These are phyloP conservation scores for Sesamia inferens DNA, from an alignment of 2,888 invertebrate species.

Conservation along the genomic window DNA sequence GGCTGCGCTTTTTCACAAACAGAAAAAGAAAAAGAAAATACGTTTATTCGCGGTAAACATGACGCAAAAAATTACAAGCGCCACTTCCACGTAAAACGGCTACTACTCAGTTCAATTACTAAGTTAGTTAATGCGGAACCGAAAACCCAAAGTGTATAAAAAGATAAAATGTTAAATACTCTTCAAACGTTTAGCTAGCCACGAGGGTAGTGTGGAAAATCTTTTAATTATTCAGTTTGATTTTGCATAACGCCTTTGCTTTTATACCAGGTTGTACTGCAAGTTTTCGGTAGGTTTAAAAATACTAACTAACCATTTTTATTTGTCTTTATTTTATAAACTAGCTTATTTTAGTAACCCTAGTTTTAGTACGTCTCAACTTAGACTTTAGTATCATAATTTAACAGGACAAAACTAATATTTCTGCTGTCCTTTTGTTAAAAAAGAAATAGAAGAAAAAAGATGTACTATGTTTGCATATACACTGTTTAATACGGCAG, in stretches of 20 bases:
- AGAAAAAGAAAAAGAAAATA: no score
- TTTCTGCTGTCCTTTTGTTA: no score
- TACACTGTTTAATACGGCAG: no score
- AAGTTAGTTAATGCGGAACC: neutral
- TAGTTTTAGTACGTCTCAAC: no score
- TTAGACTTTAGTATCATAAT: no score
- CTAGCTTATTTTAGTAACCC: no score
- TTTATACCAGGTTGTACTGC: neutral
- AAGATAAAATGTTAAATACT: slow-evolving; percentile 12
- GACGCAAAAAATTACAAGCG: no score
- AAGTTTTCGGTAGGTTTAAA: neutral
- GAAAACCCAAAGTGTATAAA: neutral
- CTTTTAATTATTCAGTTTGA: neutral
- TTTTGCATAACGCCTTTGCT: neutral
- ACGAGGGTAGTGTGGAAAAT: neutral
- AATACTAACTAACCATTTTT: neutral
- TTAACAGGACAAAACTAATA: no score
- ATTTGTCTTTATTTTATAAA: neutral
- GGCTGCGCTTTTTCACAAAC: neutral
- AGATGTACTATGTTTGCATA: no score
- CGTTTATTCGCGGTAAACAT: no score
- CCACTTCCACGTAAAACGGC: no score
- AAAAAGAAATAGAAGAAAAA: no score
- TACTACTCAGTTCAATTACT: neutral
- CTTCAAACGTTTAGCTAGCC: neutral